A percentile compares a stretch with the other conserved stretches of the same genome.
Conservation (phyloP, 2,113 vertebrate species). For the Paramormyrops kingsleyae region DNA sequence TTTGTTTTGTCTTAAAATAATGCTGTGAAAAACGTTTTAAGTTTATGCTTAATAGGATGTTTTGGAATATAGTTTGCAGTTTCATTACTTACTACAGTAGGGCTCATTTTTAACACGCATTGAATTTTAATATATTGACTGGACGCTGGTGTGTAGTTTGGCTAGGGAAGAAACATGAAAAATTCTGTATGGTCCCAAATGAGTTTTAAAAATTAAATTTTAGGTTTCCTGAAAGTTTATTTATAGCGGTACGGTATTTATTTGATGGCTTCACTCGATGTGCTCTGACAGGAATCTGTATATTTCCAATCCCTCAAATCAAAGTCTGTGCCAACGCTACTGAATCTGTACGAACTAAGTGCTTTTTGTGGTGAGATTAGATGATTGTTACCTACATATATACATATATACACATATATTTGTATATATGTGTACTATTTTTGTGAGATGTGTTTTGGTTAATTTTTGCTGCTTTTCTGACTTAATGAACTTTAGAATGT, state of each 20-base stretch:
- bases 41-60: not conserved
- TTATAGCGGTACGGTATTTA: not conserved
- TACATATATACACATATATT: conserved; percentile 42
- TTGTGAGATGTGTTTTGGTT: conserved; percentile 66
- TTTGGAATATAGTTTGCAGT: not conserved
- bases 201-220: conserved; percentile 2
- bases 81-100: not conserved
- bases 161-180: not conserved
- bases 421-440: conserved; percentile 20
- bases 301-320: conserved; percentile 14
- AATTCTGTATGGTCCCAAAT: conserved; percentile 4
- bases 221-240: not conserved
- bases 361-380: conserved; percentile 66
- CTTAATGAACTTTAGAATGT: conserved; percentile 83
- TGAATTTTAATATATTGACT: not conserved
- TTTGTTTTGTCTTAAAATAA: not conserved
- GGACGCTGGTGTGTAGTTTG: not conserved
- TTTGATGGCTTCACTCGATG: not conserved
- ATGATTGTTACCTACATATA: conserved; percentile 54
- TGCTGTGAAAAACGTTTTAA: not conserved
- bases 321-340: conserved; percentile 73
- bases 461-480: conserved; percentile 70
- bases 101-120: not conserved
- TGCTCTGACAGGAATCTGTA: conserved; percentile 3
- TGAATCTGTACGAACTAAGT: conserved; percentile 74